Percentiles rank a stretch among this genome's conserved stretches.
Evolutionary conservation across 2,888 invertebrate species (phyloP).

Genomic region (Acleris sparsana): DNA sequence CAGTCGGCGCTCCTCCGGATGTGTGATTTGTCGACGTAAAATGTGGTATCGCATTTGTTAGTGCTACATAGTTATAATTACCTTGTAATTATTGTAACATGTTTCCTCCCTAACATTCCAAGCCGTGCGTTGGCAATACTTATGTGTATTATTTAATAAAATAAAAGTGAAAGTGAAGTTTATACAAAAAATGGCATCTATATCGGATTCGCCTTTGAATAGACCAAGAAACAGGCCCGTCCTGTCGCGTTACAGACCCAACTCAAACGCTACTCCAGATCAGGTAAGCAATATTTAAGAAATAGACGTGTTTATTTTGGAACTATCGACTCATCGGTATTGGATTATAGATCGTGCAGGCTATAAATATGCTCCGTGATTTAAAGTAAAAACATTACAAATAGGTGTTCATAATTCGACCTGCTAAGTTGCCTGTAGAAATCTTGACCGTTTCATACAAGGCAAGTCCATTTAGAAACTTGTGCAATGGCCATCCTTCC

Average conservation of each 20-base stretch:
- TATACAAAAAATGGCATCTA: conserved; percentile 60
- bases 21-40: conserved; percentile 81
- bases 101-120: conserved; percentile 69
- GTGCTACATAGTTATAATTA: conserved; percentile 54
- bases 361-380: too few relatives aligned
- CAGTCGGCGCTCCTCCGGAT: conserved; percentile 73
- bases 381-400: too few relatives aligned
- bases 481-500: conserved; percentile 27
- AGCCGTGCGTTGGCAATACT: conserved; percentile 41
- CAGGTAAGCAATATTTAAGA: conserved; percentile 57
- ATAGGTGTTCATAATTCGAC: not conserved
- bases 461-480: conserved; percentile 37
- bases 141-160: conserved; percentile 6
- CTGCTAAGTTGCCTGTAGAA: conserved; percentile 19
- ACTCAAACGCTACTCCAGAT: conserved; percentile 52
- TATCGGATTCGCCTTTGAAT: conserved; percentile 70
- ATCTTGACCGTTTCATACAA: conserved; percentile 26
- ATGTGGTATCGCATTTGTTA: conserved; percentile 75
- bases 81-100: conserved; percentile 69
- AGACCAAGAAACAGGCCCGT: conserved; percentile 74
- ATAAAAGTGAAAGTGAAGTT: conserved; percentile 27
- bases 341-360: too few relatives aligned
- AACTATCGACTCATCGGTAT: too few relatives aligned
- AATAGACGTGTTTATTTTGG: too few relatives aligned
- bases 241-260: conserved; percentile 71